Base-by-base conservation (phyloP, 2,113 vertebrate genomes). In the Istiophorus platypterus region DNA sequence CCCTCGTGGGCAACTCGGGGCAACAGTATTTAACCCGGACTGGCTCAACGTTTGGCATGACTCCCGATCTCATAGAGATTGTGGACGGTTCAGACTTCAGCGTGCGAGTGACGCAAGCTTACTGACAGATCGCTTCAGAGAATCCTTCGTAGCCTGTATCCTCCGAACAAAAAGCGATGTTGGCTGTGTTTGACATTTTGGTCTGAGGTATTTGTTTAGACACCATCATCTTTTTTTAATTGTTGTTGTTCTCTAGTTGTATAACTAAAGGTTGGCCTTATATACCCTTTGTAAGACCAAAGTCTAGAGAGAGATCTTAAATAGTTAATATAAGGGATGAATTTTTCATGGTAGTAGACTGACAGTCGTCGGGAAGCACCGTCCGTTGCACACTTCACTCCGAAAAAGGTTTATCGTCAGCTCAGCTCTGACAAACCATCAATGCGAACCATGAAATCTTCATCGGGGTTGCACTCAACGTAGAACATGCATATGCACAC, bases 181-280 rank as follows among this genome's bases (percentile, higher is more conserved):
- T 49, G 4, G 10, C 31, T 49, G 31, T 59, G 29, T 58, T 57
- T 65, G 51, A 59, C 42, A 31, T 82, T 65, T 65, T 41, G 29
- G 59, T 57, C 29, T 42, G 14, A 18, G 18, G n/a, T 41, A 42
- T 49, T 70, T 56, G 12, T 27, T 27, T 3, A 10, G 24, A 65
- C 29, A 13, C 1, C 41, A 9, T 64, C 11, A 10, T 26, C n/a
- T 12, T 20, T 49, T 49, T 52, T 22, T 20, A 4, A 63, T 51
- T 49, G 10, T 47, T 39, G 3, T 2, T 27, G 9, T 42, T 72
- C 8, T 26, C 34, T 2, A 47, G 49, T 27, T 63, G 10, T 10
- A 34, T 65, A 17, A 49, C 27, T 34, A 10, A 41, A 61, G 31
- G 1, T 31, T 31, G 34, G 56, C 8, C 10, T 15, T n/a, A n/a